phyloP scores from a whole-genome alignment of 37 sponge, comb jelly and placozoan genomes.

The Halichondria panicea region DNA sequence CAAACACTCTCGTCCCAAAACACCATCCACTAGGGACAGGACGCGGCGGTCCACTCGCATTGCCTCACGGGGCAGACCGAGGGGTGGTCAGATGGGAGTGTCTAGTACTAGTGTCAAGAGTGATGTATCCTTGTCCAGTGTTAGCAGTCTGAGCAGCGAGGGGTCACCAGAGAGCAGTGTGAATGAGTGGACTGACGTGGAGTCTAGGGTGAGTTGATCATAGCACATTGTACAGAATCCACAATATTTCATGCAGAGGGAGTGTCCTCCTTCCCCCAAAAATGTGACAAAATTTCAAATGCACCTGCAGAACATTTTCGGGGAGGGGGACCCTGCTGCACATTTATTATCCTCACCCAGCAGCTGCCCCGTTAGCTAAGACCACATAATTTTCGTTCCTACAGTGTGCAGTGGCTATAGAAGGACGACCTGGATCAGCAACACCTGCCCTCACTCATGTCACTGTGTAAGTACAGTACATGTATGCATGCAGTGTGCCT shows the following conservation, averaged over 20 bases:
- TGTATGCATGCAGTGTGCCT: too few relatives aligned
- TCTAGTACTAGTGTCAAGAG: neutral
- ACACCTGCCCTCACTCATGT: constrained; percentile 56
- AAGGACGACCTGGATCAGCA: constrained; percentile 48
- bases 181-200: constrained; percentile 65
- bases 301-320: neutral
- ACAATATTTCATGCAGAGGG: neutral
- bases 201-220: constrained; percentile 60
- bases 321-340: neutral
- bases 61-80: neutral
- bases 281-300: constrained; percentile 1
- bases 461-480: too few relatives aligned
- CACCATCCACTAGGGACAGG: neutral
- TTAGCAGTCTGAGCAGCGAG: neutral
- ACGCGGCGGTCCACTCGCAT: neutral
- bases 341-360: neutral
- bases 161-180: constrained; percentile 9
- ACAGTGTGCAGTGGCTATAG: constrained; percentile 79
- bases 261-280: neutral
- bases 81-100: neutral
- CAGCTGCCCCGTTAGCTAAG: neutral
- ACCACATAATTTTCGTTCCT: neutral
- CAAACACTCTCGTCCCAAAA: constrained; percentile 25
- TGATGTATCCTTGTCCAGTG: too few relatives aligned
- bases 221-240: neutral